Evolutionary conservation across 2,797 vertebrate species (phyloP).

Genomic region (Peromyscus nudipes): DNA sequence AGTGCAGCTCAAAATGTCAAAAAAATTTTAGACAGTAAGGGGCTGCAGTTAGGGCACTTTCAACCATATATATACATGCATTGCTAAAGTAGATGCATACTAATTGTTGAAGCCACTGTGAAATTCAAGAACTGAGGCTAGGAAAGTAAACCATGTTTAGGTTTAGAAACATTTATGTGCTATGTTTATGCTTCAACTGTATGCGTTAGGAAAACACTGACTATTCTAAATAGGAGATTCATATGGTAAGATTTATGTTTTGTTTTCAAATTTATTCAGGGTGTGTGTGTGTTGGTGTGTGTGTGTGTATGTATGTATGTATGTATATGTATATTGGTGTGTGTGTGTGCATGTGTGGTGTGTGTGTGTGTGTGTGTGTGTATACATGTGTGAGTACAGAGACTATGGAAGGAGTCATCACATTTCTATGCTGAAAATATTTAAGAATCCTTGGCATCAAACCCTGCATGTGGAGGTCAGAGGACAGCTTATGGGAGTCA

Average conservation of each 20-base stretch:
- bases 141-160: not conserved
- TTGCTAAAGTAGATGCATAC: not conserved
- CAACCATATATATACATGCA: not conserved
- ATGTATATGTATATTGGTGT: not conserved
- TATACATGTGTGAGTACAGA: not conserved
- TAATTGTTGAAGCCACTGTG: not conserved
- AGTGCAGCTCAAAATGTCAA: not conserved
- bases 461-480: too few species aligned
- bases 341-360: not conserved
- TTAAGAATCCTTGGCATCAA: not conserved
- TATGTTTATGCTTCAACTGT: not conserved
- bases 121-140: not conserved
- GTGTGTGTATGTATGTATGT: not conserved
- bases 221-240: not conserved
- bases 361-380: not conserved
- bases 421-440: not conserved
- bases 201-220: not conserved
- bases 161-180: not conserved
- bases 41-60: not conserved
- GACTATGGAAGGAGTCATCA: not conserved
- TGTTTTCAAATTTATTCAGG: not conserved
- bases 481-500: not conserved
- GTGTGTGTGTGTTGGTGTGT: not conserved
- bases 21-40: not conserved
- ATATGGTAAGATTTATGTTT: not conserved